phyloP scores from a whole-genome alignment of 2,797 vertebrate species.

The Vespertilio murinus region DNA sequence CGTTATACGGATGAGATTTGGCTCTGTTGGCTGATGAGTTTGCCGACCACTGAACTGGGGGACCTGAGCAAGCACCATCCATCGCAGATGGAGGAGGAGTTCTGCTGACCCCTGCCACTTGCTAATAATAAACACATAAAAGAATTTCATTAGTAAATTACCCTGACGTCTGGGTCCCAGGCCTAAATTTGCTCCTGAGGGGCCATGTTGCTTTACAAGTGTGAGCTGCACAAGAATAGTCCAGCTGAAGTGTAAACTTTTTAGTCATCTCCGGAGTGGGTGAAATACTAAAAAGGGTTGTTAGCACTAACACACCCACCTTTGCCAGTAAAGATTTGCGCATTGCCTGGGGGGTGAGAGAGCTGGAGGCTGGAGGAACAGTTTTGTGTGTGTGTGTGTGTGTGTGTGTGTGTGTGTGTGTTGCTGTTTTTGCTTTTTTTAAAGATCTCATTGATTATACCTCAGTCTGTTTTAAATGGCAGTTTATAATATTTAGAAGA shows the following conservation, averaged over 20 bases:
- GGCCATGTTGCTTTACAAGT: background rate
- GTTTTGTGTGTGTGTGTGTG: background rate
- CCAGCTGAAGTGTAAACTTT: background rate
- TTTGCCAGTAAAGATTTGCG: background rate
- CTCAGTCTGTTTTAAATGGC: constrained; percentile 52
- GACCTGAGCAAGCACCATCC: background rate
- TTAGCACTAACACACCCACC: background rate
- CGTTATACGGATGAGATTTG: too few species aligned
- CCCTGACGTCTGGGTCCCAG: background rate
- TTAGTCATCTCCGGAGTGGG: constrained; percentile 21
- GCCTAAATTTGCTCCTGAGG: background rate
- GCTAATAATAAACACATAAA: background rate
- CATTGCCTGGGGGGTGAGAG: background rate
- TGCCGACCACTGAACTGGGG: too few species aligned
- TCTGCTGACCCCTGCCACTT: background rate
- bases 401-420: too few species aligned
- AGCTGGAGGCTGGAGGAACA: background rate
- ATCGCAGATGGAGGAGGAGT: background rate
- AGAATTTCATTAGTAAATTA: background rate
- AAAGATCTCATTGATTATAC: constrained; percentile 55
- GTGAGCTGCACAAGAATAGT: background rate
- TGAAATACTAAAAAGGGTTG: constrained; percentile 44
- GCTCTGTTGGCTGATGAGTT: too few species aligned
- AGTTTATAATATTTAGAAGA: constrained; percentile 54
- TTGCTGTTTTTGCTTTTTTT: background rate